Evolutionary conservation across 2,797 vertebrate species (phyloP), one percentile per base, ranked within the genome.

Genomic region (Lutra lutra): DNA sequence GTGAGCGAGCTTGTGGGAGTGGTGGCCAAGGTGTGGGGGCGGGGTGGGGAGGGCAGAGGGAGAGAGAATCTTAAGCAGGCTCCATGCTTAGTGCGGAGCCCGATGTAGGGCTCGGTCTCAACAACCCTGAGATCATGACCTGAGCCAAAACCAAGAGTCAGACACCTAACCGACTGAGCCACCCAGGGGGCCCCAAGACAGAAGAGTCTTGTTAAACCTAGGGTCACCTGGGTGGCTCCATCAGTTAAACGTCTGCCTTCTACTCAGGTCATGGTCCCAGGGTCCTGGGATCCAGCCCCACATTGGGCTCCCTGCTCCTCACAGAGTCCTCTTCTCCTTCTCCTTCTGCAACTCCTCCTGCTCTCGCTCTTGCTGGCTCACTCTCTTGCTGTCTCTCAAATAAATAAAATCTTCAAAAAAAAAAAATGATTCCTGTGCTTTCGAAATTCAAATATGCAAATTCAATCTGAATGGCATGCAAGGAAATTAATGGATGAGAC

Each of bases 401-500:
- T 68, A 35, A 66, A 20, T 68, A 35, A 68, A 68, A 66, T n/a
- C 15, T 18, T 66, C 1, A 46, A 46, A 46, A 46, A 46, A 29
- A 62, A 29, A 7, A 62, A 60, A 43, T 21, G 35, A 5, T 10
- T 20, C 25, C 27, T 14, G 1, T 32, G 20, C 51, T 29, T 20
- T 25, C 56, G 7, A 29, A 5, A 15, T 43, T 38, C 51, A 58
- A 23, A 5, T 15, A 13, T 40, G 46, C 54, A 48, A 17, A 83
- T 8, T 40, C 3, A 10, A 0, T 13, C 0, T 0, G 46, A 14
- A 29, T 1, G 13, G 4, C 10, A 0, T 9, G 1, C 13, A 14
- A 72, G 62, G 62, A 86, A 43, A 32, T 14, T 9, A 9, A 12
- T 4, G 17, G 4, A 51, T 23, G 12, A 77, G 25, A 46, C 56